Percentiles rank a stretch among this genome's conserved stretches.
Evolutionary conservation across 2,888 invertebrate species (phyloP).

Genomic region (Erebia palarica): DNA sequence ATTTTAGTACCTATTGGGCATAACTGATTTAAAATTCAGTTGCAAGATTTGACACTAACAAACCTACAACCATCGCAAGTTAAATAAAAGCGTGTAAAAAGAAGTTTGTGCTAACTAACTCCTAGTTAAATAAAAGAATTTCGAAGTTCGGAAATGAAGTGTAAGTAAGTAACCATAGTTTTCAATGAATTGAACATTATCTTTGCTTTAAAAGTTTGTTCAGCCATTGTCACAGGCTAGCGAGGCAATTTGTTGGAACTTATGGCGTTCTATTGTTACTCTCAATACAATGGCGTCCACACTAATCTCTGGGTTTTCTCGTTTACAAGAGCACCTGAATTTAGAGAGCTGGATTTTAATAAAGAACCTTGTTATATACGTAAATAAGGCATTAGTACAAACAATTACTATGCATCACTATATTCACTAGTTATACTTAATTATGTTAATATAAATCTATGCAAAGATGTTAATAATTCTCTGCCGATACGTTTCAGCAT

Average conservation of each 20-base stretch:
- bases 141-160: slow-evolving; percentile 37
- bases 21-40: too few relatives aligned
- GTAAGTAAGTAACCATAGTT: slow-evolving; percentile 12
- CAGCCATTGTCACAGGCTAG: slow-evolving; percentile 58
- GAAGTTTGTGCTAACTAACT: too few relatives aligned
- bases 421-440: neutral
- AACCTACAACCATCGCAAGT: too few relatives aligned
- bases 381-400: neutral
- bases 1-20: too few relatives aligned
- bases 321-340: slow-evolving; percentile 24
- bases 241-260: slow-evolving; percentile 46
- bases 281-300: slow-evolving; percentile 43
- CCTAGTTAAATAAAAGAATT: neutral
- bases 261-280: slow-evolving; percentile 46
- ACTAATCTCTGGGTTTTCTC: slow-evolving; percentile 35
- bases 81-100: too few relatives aligned
- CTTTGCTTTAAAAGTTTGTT: slow-evolving; percentile 52
- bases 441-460: neutral
- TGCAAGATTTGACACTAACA: too few relatives aligned
- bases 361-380: neutral
- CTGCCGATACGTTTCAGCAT: too few relatives aligned
- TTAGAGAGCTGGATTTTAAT: slow-evolving; percentile 14
- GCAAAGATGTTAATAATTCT: too few relatives aligned
- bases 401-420: neutral
- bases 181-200: slow-evolving; percentile 38